Conservation (phyloP, 2,113 vertebrate genomes). For the Azemiops feae region DNA sequence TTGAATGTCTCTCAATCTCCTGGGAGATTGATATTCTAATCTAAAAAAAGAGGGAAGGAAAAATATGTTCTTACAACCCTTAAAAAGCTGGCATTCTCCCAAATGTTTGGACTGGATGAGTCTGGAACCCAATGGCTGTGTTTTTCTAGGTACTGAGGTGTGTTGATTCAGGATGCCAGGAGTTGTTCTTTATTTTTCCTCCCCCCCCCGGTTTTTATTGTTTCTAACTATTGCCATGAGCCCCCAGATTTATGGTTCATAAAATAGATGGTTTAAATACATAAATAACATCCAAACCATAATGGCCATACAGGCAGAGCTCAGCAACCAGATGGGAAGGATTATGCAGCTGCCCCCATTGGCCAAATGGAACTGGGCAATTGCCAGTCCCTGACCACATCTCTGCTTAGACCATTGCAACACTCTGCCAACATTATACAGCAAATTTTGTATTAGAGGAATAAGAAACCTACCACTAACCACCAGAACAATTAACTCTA, state of each 20-base stretch:
- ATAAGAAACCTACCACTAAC: background rate
- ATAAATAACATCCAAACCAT: background rate
- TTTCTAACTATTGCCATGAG: background rate
- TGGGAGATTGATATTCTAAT: background rate
- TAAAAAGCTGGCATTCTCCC: background rate
- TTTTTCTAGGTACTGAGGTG: background rate
- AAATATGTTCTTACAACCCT: background rate
- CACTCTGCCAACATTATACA: background rate
- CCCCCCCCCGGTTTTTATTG: background rate
- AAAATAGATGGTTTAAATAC: background rate
- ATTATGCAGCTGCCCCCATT: background rate
- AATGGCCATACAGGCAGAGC: background rate
- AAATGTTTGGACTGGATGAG: background rate
- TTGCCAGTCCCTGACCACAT: background rate
- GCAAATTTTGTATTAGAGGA: background rate
- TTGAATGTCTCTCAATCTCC: background rate
- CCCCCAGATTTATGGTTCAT: background rate
- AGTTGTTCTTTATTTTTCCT: background rate
- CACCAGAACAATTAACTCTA: background rate
- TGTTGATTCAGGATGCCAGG: background rate
- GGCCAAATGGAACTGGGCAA: background rate
- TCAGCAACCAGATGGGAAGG: background rate
- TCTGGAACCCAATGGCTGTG: background rate
- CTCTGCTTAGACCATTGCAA: background rate
- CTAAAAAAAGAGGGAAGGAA: background rate